phyloP scores from a whole-genome alignment of 1,140 invertebrate genomes.

The Diachasma alloeum region DNA sequence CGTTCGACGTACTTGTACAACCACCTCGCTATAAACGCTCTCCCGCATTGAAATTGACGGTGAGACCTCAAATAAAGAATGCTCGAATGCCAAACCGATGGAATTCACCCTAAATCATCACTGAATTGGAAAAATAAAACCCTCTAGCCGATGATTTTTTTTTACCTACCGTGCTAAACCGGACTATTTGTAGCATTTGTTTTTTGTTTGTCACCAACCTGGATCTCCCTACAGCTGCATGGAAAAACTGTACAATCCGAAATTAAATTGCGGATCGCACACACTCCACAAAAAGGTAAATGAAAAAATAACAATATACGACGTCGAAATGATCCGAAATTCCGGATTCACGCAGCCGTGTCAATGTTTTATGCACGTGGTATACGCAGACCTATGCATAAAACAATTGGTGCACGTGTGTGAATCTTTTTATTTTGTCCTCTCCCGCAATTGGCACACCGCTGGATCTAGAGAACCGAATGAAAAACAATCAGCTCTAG shows the following conservation, averaged over 20 bases:
- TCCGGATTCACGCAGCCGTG: neutral
- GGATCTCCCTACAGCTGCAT: neutral
- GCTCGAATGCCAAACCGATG: too few relatives aligned
- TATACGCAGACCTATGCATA: neutral
- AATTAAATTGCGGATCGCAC: constrained; percentile 1
- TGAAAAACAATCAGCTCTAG: constrained; percentile 27
- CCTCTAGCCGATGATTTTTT: neutral
- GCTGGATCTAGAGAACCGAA: constrained; percentile 12
- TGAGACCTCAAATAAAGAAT: too few relatives aligned
- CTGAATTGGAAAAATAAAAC: neutral
- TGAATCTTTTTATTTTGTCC: constrained; percentile 8
- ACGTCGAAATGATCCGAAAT: constrained; percentile 2
- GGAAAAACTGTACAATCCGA: neutral
- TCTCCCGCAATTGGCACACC: constrained; percentile 1
- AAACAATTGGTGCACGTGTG: constrained; percentile 10
- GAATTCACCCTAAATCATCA: too few relatives aligned
- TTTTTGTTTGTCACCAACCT: neutral
- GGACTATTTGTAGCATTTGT: neutral
- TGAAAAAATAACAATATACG: constrained; percentile 11
- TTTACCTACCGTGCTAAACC: neutral
- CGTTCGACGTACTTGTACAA: neutral
- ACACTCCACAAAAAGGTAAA: neutral
- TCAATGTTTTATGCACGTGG: constrained; percentile 1
- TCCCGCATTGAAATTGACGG: too few relatives aligned
- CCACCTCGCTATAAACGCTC: too few relatives aligned